A percentile compares a stretch with the other conserved stretches of the same genome.
Conservation (phyloP, 2,113 vertebrate genomes). For the Seriola quinqueradiata region DNA sequence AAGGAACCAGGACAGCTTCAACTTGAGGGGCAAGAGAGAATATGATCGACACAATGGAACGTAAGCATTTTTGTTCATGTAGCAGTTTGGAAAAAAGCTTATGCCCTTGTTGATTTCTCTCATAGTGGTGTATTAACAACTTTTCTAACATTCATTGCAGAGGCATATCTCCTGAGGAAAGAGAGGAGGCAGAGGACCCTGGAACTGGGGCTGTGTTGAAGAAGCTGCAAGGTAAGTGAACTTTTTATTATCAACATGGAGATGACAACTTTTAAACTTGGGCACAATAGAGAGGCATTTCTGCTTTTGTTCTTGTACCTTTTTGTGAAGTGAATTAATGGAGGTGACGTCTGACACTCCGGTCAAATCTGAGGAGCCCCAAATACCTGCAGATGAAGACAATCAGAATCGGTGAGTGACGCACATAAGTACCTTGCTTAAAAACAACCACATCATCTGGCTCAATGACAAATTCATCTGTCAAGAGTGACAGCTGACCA, state of each 20-base stretch:
- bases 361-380: slow-evolving; percentile 79
- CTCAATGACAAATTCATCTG: background rate
- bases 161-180: slow-evolving; percentile 83
- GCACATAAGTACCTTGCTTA: background rate
- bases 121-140: background rate
- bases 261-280: background rate
- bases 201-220: slow-evolving; percentile 85
- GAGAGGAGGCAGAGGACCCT: slow-evolving; percentile 83
- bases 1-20: slow-evolving; percentile 82
- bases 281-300: background rate
- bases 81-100: background rate
- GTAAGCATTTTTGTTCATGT: slow-evolving; percentile 74
- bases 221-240: slow-evolving; percentile 73
- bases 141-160: slow-evolving; percentile 59
- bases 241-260: background rate
- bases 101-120: background rate
- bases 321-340: slow-evolving; percentile 79
- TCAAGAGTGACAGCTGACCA: background rate
- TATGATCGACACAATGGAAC: slow-evolving; percentile 88
- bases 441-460: background rate
- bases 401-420: slow-evolving; percentile 85
- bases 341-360: slow-evolving; percentile 52
- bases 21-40: slow-evolving; percentile 87
- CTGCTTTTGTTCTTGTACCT: slow-evolving; percentile 10
- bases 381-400: slow-evolving; percentile 61